Evolutionary conservation across 2,797 vertebrate species (phyloP).

Genomic region (Leptatherina wallacei): DNA sequence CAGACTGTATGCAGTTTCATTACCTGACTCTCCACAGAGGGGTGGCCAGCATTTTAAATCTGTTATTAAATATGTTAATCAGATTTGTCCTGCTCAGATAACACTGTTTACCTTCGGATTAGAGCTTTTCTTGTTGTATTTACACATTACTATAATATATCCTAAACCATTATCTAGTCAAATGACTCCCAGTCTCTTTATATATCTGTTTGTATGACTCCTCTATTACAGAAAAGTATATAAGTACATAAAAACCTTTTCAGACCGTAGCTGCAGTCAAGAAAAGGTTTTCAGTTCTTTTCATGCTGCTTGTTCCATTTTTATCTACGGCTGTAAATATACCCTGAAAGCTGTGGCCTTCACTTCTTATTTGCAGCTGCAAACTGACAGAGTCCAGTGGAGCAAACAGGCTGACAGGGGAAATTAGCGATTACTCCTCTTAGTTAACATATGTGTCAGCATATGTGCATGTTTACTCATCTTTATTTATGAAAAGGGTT

Average conservation of each 20-base stretch:
- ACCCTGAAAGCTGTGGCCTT: slow-evolving; percentile 27
- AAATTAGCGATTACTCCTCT: slow-evolving; percentile 37
- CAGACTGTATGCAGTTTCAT: not conserved
- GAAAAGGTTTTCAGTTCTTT: not conserved
- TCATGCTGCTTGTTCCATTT: not conserved
- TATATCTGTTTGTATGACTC: not conserved
- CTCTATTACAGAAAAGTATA: not conserved
- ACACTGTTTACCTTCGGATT: slow-evolving; percentile 11
- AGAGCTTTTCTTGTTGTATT: not conserved
- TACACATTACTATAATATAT: not conserved
- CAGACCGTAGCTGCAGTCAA: not conserved
- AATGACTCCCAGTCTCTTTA: not conserved
- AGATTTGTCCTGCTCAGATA: slow-evolving; percentile 5
- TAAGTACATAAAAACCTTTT: not conserved
- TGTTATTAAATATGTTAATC: slow-evolving; percentile 23
- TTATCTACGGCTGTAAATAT: slow-evolving; percentile 18
- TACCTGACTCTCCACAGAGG: slow-evolving; percentile 44
- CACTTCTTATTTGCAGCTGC: slow-evolving; percentile 34
- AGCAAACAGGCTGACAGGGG: slow-evolving; percentile 52
- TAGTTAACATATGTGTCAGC: slow-evolving; percentile 47
- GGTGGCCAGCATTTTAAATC: slow-evolving; percentile 31
- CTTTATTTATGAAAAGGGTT: slow-evolving; percentile 39
- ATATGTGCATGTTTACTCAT: slow-evolving; percentile 45
- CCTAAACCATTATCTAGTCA: not conserved
- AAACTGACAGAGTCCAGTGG: slow-evolving; percentile 61